Evolutionary conservation across 2,888 invertebrate species (phyloP), one percentile per base, ranked within the genome.

Genomic region (Hirtodrosophila histrioides): DNA sequence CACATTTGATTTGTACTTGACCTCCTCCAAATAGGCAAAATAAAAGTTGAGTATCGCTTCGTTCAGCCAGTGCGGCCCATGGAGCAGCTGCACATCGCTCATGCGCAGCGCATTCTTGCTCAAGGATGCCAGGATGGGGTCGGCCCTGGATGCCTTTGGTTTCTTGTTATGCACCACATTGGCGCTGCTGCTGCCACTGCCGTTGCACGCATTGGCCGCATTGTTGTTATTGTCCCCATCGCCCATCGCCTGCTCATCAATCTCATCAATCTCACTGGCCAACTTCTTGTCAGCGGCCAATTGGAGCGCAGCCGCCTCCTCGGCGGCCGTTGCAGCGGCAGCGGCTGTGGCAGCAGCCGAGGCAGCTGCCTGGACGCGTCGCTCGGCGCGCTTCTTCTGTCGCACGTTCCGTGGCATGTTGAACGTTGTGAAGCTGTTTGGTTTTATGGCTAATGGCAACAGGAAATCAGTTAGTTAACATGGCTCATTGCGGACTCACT

Each of bases 1-100:
- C 61, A 91, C 92, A 71, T 93, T 92, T 50, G 92, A 92, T 86
- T 91, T 92, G 89, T 95, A 96, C 66, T 94, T 92, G 44, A 94
- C 93, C 81, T 94, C 93, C 90, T 96, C 95, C 83, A 97, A 93
- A 91, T 97, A 98, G 92, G 98, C 97, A 90, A 97, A 97, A 92
- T 96, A 97, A 92, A 98, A 98, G 66, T 96, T 96, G 88, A 98
- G 11, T 4, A 80, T 35, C 41, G 95, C 95, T 91, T 98, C 98
- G 91, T 98, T 98, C 31, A 98, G 92, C 98, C 98, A 98, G 86
- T 94, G 92, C 0, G 95, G 94, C 43, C 95, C 96, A 78, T 94
- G 93, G 63, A 98, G 92, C 60, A 98, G 92, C 66, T 95, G 93
- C 39, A 98, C 91, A 90, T 98, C 98, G 12, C 96, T 95, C 88